Base-by-base conservation (phyloP, 2,113 vertebrate genomes). In the Garra rufa region DNA sequence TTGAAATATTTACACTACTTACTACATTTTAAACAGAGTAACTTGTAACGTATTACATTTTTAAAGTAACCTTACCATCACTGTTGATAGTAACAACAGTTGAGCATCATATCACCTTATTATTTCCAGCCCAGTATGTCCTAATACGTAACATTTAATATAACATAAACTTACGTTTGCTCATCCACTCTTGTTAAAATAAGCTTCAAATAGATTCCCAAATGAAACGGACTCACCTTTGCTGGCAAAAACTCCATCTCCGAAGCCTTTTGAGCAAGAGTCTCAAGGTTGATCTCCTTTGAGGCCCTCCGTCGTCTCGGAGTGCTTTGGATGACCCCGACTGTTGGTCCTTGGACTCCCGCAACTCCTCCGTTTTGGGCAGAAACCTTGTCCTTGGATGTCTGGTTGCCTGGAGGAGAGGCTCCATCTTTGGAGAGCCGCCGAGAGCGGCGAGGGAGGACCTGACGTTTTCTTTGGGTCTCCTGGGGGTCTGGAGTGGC, bases 261-360 rank as follows among this genome's bases (percentile, higher is more conserved):
- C 13, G 96, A 96, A 0, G 98, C 98, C 91, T 98, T 96, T 88
- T 98, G 96, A 13, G 98, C 98, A 85, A 99, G 90, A 83, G 97
- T 99, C 90, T 98, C 94, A 90, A 99, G 89, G 88, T 99, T 99
- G 88, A 97, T 96, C 92, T 99, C 98, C 89, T 99, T 97, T 46
- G 97, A 99, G 0, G 93, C 94, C 83, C 97, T 95, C 41, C 96
- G 94, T 30, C 94, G 94, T 87, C 97, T 92, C 1, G 95, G 92
- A 0, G 95, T 96, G 86, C 95, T 96, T 92, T 98, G 97, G 88
- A 99, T 98, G 70, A 99, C 97, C 2, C 97, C 95, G 85, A 95
- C 95, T 0, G 92, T 88, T 21, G 94, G 88, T 59, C 89, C 94
- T 3, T 92, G 94, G 82, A 92, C 92, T 85, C 95, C 96, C 41